Evolutionary conservation across 2,113 vertebrate genomes (phyloP), one percentile per base, ranked within the genome.

Genomic region (Oryzias woworae): DNA sequence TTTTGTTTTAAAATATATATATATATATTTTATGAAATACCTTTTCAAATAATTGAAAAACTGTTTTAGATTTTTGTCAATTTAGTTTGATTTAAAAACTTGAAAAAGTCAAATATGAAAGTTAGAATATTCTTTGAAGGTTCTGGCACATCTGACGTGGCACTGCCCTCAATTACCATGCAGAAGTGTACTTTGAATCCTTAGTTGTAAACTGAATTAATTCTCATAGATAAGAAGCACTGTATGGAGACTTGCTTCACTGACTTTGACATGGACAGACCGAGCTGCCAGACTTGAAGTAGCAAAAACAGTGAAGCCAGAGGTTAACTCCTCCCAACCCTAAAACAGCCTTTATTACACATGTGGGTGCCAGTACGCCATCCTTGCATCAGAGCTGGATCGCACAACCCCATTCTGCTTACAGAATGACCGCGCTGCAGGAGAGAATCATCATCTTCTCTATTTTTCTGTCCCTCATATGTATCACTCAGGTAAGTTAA

Each of bases 171-270:
- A 85, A 66, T 86, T 76, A 24, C 44, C 42, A 8, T 63, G 78
- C 67, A 78, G 81, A 87, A 81, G 83, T 76, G 80, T 80, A 88
- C 80, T 85, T 83, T 86, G 62, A 18, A 62, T 65, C 36, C 59
- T 22, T 17, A 22, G 41, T 51, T 55, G 60, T 86, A 85, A 86
- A 69, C 85, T 84, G 83, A 45, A 63, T 73, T 7, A 15, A 26
- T 18, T 66, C 50, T 15, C 53, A 22, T 71, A 80, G 85, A 81
- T 86, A 87, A 70, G 36, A 36, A 28, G 14, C 20, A 1, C 18
- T n/a, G 15, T 47, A 15, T 5, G 49, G 3, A 68, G 22, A 53
- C 55, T 66, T 45, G 4, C 42, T 54, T 73, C 4, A 1, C 15
- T 69, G 53, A 10, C 60, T 60, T 18, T 55, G 61, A 62, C 61